phyloP scores from a whole-genome alignment of 2,888 invertebrate genomes.

The Drosophila formosana region DNA sequence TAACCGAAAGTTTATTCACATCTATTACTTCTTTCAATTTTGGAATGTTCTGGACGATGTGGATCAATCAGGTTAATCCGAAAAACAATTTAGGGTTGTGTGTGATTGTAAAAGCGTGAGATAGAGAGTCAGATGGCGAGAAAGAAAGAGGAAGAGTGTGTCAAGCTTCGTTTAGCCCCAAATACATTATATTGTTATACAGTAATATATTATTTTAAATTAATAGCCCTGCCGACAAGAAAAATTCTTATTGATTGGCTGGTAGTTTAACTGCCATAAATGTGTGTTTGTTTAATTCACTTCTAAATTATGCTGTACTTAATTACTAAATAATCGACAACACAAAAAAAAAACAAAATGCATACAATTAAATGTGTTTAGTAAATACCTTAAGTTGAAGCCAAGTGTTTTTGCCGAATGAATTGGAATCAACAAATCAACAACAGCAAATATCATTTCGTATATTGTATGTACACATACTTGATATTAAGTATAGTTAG shows the following conservation, averaged over 20 bases:
- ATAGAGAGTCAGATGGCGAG: background rate
- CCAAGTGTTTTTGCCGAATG: constrained; percentile 26
- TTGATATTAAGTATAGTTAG: background rate
- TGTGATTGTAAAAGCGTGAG: background rate
- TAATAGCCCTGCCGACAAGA: background rate
- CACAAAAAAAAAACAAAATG: constrained; percentile 44
- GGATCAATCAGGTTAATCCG: background rate
- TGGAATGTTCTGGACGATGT: background rate
- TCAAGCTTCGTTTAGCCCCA: background rate
- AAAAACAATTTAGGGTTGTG: background rate
- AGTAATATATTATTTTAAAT: background rate
- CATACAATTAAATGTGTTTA: constrained; percentile 20
- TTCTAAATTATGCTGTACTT: constrained; percentile 26
- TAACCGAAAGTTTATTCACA: background rate
- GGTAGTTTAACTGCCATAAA: constrained; percentile 46
- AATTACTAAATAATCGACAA: constrained; percentile 46
- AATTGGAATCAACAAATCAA: constrained; percentile 22
- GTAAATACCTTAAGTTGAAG: constrained; percentile 44
- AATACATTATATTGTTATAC: background rate
- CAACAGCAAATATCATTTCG: constrained; percentile 8
- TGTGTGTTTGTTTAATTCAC: constrained; percentile 29
- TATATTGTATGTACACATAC: constrained; percentile 1
- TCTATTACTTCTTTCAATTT: background rate
- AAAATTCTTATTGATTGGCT: constrained; percentile 17
- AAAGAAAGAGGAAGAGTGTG: background rate